Percentiles rank a stretch among this genome's conserved stretches.
phyloP scores from a whole-genome alignment of 2,888 invertebrate genomes.

The Elmis aenea region DNA sequence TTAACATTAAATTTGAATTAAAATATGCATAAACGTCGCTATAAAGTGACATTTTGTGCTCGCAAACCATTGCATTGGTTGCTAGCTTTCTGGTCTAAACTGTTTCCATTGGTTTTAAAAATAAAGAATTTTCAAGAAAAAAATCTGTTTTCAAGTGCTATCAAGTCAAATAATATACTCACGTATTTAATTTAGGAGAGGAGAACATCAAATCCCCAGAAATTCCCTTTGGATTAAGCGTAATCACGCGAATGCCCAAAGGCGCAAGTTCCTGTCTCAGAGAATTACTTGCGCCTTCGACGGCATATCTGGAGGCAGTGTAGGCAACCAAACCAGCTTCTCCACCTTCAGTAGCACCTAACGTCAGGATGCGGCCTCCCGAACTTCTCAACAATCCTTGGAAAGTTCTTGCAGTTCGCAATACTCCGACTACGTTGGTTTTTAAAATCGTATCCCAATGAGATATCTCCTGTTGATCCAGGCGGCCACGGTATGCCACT shows the following conservation, averaged over 20 bases:
- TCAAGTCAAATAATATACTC: constrained; percentile 27
- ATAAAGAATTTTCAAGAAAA: not conserved
- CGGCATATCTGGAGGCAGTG: constrained; percentile 64
- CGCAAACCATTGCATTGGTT: too few species aligned
- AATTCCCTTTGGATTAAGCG: constrained; percentile 67
- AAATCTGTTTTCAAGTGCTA: not conserved
- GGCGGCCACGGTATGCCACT: constrained; percentile 64
- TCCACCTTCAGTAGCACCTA: constrained; percentile 52
- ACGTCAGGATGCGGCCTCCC: constrained; percentile 65
- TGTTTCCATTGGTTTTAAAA: too few species aligned
- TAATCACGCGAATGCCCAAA: constrained; percentile 67
- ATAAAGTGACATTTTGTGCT: too few species aligned
- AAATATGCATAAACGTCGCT: too few species aligned
- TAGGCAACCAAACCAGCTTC: constrained; percentile 27
- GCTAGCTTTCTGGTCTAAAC: too few species aligned
- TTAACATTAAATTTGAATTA: too few species aligned
- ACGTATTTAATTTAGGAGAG: constrained; percentile 55
- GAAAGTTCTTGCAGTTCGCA: constrained; percentile 72
- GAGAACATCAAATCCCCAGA: constrained; percentile 62
- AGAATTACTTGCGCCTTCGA: constrained; percentile 74
- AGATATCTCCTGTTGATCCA: constrained; percentile 62
- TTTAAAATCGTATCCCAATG: constrained; percentile 68
- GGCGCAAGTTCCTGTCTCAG: constrained; percentile 64
- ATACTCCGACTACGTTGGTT: constrained; percentile 65
- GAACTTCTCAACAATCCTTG: constrained; percentile 63